A percentile compares a stretch with the other conserved stretches of the same genome.
These are phyloP conservation scores for Sylvilagus bachmani DNA, from an alignment of 2,113 vertebrate species.

Conservation along the genomic window DNA sequence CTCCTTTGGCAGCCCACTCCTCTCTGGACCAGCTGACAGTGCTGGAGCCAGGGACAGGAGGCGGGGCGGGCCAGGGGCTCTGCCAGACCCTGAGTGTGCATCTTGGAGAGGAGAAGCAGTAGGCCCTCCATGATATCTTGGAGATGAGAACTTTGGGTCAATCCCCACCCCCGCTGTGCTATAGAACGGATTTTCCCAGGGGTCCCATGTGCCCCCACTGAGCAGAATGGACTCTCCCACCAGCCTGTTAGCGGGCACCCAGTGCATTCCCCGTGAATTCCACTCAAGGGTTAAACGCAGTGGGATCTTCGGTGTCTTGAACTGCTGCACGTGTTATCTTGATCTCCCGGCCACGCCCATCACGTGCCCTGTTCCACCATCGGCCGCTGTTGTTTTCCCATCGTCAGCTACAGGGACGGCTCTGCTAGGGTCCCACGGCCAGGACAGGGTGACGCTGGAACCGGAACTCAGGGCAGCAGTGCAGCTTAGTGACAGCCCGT, in stretches of 20 bases:
- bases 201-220: neutral
- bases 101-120: neutral
- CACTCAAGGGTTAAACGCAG: neutral
- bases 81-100: neutral
- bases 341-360: neutral
- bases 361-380: neutral
- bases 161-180: neutral
- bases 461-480: too few species aligned
- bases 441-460: neutral
- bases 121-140: neutral
- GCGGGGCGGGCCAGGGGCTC: conserved; percentile 14
- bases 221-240: neutral
- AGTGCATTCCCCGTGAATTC: neutral
- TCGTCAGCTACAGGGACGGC: neutral
- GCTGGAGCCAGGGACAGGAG: conserved; percentile 39
- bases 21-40: conserved; percentile 71
- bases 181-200: neutral
- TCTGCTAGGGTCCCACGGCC: neutral
- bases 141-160: neutral
- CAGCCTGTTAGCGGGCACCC: neutral
- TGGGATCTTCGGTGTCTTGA: neutral
- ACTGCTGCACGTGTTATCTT: neutral
- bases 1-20: conserved; percentile 77
- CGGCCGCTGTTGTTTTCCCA: neutral
- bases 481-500: rapidly evolving